phyloP scores from a whole-genome alignment of 2,113 vertebrate genomes.

The Glaucidium brasilianum region DNA sequence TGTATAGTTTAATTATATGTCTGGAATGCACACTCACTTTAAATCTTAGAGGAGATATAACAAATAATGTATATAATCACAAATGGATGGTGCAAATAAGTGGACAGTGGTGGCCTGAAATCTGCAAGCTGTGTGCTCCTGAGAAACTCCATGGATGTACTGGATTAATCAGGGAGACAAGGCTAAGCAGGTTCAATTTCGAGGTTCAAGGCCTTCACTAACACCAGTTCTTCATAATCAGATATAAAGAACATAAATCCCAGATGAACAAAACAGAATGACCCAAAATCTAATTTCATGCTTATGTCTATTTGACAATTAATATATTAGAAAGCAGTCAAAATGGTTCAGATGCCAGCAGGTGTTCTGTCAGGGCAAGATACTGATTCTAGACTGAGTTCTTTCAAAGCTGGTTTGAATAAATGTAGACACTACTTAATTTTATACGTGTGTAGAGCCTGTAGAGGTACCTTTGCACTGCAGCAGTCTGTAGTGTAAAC shows the following conservation, averaged over 20 bases:
- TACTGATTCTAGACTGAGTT: neutral
- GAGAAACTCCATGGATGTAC: neutral
- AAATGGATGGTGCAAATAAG: neutral
- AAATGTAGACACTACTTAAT: neutral
- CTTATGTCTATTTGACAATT: neutral
- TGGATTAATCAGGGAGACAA: neutral
- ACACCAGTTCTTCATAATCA: neutral
- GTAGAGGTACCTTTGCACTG: neutral
- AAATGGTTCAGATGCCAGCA: neutral
- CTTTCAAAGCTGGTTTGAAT: neutral
- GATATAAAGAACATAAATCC: neutral
- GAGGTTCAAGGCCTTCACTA: neutral
- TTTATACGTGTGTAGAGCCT: neutral
- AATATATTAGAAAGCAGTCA: neutral
- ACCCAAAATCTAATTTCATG: neutral
- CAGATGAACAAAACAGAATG: neutral
- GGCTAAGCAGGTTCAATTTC: neutral
- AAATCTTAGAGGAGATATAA: neutral
- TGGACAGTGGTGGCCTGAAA: neutral
- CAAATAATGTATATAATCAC: neutral
- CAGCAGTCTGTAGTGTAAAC: neutral
- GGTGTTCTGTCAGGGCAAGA: neutral
- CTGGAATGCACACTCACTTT: neutral
- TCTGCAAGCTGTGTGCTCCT: neutral
- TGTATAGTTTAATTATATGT: neutral